Conservation (phyloP, 1,140 invertebrate species). For the Babylonia areolata region DNA sequence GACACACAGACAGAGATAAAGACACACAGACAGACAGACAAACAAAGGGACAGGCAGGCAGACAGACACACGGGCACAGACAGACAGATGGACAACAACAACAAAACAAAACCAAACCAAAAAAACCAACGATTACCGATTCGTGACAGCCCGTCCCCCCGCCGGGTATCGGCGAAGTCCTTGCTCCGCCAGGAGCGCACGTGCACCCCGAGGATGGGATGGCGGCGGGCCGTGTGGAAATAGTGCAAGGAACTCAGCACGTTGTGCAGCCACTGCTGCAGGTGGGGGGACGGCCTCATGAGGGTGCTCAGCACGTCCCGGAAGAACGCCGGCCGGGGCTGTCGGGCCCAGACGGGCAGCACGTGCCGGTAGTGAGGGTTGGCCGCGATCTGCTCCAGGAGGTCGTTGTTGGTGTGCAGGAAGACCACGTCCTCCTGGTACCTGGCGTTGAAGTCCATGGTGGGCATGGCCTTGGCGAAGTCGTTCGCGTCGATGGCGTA, state of each 20-base stretch:
- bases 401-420: conserved; percentile 17
- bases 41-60: too few species aligned
- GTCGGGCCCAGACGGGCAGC: neutral
- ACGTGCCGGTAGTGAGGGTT: neutral
- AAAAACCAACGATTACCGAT: too few species aligned
- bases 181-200: conserved; percentile 48
- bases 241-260: neutral
- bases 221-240: neutral
- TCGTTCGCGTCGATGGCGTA: neutral
- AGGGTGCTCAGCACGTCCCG: neutral
- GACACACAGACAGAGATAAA: too few species aligned
- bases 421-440: conserved; percentile 26
- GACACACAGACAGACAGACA: too few species aligned
- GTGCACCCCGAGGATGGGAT: conserved; percentile 47
- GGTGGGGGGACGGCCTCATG: neutral
- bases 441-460: conserved; percentile 19
- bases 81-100: too few species aligned
- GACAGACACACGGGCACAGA: too few species aligned
- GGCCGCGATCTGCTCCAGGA: neutral
- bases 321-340: neutral
- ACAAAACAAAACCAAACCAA: too few species aligned
- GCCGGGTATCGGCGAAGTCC: neutral
- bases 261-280: neutral
- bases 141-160: neutral
- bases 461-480: neutral